phyloP scores from a whole-genome alignment of 2,888 invertebrate genomes.

The Crepidodera aurea region DNA sequence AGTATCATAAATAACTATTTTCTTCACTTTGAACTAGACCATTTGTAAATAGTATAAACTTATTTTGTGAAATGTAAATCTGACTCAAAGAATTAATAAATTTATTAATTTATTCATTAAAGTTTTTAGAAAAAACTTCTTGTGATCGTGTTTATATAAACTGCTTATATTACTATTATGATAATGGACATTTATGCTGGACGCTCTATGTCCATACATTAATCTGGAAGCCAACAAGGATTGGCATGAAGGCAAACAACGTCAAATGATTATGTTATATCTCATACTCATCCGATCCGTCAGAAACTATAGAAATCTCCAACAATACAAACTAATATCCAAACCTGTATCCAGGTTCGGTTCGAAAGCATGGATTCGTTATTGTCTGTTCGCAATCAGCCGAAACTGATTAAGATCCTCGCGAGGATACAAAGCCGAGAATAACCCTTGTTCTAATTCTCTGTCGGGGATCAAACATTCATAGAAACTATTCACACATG shows the following conservation, averaged over 20 bases:
- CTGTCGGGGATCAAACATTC: slow-evolving; percentile 39
- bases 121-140: too few species aligned
- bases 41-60: too few species aligned
- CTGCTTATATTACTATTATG: too few species aligned
- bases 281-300: slow-evolving; percentile 24
- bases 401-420: slow-evolving; percentile 32
- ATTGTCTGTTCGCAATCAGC: slow-evolving; percentile 33
- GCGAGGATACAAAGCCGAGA: slow-evolving; percentile 30
- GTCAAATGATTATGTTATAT: slow-evolving; percentile 18
- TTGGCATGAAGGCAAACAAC: slow-evolving; percentile 2
- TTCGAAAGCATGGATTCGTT: slow-evolving; percentile 24
- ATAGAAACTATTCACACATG: slow-evolving; percentile 34
- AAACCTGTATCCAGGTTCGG: slow-evolving; percentile 25
- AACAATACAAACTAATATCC: slow-evolving; percentile 31
- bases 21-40: too few species aligned
- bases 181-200: too few species aligned
- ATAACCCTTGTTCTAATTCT: slow-evolving; percentile 38
- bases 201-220: too few species aligned
- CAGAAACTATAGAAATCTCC: slow-evolving; percentile 24
- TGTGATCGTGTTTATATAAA: too few species aligned
- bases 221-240: slow-evolving; percentile 3
- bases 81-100: too few species aligned
- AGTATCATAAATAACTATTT: too few species aligned
- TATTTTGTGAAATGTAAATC: too few species aligned
- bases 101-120: too few species aligned